Conservation (phyloP, 2,888 invertebrate genomes). For the Mesorhabditis sp. region DNA sequence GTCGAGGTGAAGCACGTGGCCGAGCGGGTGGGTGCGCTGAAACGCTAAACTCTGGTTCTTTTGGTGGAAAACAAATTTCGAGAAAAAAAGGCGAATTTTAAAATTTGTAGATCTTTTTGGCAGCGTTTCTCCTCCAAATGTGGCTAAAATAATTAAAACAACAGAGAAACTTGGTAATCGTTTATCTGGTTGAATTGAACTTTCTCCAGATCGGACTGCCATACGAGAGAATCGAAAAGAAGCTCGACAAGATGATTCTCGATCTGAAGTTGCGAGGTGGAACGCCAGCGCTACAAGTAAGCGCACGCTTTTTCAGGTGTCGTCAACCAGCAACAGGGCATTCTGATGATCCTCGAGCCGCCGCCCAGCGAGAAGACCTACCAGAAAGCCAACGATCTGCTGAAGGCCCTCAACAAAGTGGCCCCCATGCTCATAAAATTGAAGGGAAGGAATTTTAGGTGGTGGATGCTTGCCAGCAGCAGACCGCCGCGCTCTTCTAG, state of each 20-base stretch:
- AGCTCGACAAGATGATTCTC: neutral
- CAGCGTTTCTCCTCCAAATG: no score
- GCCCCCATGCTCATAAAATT: neutral
- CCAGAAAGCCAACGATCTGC: neutral
- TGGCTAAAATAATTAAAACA: no score
- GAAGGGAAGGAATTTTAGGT: neutral
- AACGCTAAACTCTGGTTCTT: no score
- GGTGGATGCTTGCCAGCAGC: neutral
- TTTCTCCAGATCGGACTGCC: neutral
- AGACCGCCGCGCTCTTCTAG: neutral
- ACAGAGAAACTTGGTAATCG: no score
- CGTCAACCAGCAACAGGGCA: neutral
- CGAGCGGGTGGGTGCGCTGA: constrained; percentile 32
- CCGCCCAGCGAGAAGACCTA: constrained; percentile 2
- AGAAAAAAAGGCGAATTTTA: no score
- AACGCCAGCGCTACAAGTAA: no score
- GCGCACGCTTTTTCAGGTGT: neutral
- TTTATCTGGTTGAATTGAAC: no score
- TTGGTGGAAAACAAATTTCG: no score
- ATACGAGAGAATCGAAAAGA: neutral
- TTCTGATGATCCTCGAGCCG: neutral
- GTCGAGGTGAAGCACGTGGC: constrained; percentile 69
- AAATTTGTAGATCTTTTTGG: no score
- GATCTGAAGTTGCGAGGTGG: neutral
- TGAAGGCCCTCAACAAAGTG: neutral